phyloP scores from a whole-genome alignment of 1,140 invertebrate genomes.

The Gonatopus flavifemur region DNA sequence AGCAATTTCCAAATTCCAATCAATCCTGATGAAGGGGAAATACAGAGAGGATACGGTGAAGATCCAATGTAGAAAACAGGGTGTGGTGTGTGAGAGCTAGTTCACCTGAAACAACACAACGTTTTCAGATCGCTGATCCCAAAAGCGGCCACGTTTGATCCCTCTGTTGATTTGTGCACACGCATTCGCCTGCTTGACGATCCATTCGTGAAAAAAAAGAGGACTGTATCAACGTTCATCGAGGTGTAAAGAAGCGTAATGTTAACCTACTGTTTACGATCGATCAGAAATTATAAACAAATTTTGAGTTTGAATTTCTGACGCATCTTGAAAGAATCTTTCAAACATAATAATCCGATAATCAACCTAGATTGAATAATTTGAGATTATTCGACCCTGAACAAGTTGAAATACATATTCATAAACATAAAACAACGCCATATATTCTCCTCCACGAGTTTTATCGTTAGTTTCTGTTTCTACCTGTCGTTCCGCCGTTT shows the following conservation, averaged over 20 bases:
- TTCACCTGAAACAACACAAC: conserved; percentile 57
- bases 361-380: no score
- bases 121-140: conserved; percentile 57
- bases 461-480: no score
- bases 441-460: no score
- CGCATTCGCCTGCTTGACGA: conserved; percentile 22
- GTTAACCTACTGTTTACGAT: no score
- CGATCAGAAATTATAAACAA: no score
- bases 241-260: conserved; percentile 6
- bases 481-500: no score
- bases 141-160: conserved; percentile 55
- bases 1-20: conserved; percentile 34
- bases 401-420: no score
- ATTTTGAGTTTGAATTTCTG: no score
- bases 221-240: conserved; percentile 23
- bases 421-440: no score
- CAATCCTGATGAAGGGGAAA: conserved; percentile 15
- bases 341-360: no score
- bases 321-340: no score
- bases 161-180: conserved; percentile 48
- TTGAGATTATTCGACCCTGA: no score
- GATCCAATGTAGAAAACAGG: conserved; percentile 38
- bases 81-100: conserved; percentile 49
- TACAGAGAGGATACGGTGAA: background rate
- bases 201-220: conserved; percentile 37